These are phyloP conservation scores for Solen grandis DNA, from an alignment of 1,140 invertebrate genomes.

Conservation along the genomic window DNA sequence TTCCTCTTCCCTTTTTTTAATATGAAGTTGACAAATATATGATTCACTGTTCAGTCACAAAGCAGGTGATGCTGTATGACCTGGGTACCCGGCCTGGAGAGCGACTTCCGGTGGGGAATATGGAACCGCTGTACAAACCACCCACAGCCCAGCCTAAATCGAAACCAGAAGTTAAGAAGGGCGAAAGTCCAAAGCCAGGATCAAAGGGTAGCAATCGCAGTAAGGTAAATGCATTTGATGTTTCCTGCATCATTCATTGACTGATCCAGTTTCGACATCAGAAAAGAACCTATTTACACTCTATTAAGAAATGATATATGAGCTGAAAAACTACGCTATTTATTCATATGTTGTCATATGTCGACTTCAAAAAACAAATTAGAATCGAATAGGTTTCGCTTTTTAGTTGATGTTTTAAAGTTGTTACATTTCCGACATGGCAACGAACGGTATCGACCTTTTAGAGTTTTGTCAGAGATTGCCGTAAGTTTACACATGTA, in stretches of 20 bases:
- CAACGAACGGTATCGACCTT: not conserved
- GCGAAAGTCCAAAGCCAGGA: conserved; percentile 11
- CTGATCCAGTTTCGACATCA: not conserved
- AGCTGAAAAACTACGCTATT: not conserved
- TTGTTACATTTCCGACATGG: not conserved
- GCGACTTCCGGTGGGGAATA: conserved; percentile 32
- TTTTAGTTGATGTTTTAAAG: not conserved
- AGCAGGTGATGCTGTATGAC: conserved; percentile 50
- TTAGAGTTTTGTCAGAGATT: not conserved
- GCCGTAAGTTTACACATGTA: not conserved
- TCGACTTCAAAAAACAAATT: not conserved
- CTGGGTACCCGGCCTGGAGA: conserved; percentile 33
- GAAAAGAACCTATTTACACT: not conserved
- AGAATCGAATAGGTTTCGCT: not conserved
- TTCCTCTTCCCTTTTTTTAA: no score
- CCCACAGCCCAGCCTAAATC: conserved; percentile 6
- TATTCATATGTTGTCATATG: not conserved
- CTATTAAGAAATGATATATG: not conserved
- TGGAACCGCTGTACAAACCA: conserved; percentile 40
- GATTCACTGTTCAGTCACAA: conserved; percentile 32
- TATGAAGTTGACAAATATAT: no score
- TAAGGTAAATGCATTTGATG: not conserved
- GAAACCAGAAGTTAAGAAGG: not conserved
- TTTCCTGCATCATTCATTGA: not conserved
- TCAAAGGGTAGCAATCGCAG: conserved; percentile 20